Evolutionary conservation across 2,797 vertebrate species (phyloP), one percentile per base, ranked within the genome.

Genomic region (Streptopelia turtur): DNA sequence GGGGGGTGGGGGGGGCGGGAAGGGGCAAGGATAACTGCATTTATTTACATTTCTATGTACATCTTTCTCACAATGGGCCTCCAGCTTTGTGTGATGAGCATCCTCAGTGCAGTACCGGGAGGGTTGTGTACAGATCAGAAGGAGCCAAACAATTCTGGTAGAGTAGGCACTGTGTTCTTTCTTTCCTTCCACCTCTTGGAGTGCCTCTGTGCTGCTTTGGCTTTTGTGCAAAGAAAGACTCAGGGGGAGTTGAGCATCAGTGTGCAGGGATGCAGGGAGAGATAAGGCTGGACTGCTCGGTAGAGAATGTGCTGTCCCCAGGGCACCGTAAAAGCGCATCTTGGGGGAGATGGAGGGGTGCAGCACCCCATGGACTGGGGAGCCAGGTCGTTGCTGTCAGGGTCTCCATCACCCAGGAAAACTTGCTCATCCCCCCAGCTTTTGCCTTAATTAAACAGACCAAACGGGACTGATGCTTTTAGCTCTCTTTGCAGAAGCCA

Each of bases 371-470:
- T 33, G 45, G 37, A 25, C 56, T 1, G 2, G 6, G 33, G 6
- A 78, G 23, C 25, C 13, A 35, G 1, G 5, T 1, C 1, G 13
- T n/a, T 63, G 6, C 35, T 94, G 60, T 35, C 87, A 94, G 50
- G 30, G 61, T 35, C 56, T 63, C 43, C 35, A 11, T 64, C 52
- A 45, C 16, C 23, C 5, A 45, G 71, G 63, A 35, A 43, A 81
- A 68, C 37, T 85, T 10, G 18, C 33, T 82, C 24, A 33, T 86
- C 7, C 27, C 18, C 49, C 23, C 57, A 57, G 20, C 43, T 60
- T 86, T 95, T 89, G 50, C 61, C 47, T 98, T 98, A 98, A 98
- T 98, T 97, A 98, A 98, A 98, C 96, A 95, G 87, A 95, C 96
- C 60, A 57, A 94, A 95, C 84, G 79, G 60, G 96, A 94, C 41